phyloP scores from a whole-genome alignment of 92 coral and sea anemone genomes.

The Palythoa grandis region DNA sequence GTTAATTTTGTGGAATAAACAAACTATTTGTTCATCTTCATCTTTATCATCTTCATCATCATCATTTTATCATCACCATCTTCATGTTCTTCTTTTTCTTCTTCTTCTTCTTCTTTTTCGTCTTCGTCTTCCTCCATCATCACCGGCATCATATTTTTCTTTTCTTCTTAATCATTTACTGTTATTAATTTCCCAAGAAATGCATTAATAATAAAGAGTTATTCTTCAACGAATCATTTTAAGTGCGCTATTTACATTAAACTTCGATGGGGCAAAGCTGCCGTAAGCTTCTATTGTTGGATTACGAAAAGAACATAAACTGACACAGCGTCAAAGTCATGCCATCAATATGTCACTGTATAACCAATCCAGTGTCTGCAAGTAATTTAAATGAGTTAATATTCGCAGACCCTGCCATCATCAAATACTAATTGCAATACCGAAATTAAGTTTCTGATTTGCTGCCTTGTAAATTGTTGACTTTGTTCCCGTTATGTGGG shows the following conservation, averaged over 20 bases:
- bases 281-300: neutral
- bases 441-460: neutral
- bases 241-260: neutral
- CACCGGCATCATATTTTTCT: no score
- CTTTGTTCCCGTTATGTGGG: neutral
- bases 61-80: no score
- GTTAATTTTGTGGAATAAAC: no score
- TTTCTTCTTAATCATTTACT: no score
- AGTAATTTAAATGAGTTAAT: neutral
- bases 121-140: no score
- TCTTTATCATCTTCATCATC: no score
- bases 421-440: neutral
- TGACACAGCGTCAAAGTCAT: neutral
- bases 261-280: slow-evolving; percentile 7
- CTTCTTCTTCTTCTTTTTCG: no score
- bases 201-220: no score
- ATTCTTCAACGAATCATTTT: neutral
- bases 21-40: no score
- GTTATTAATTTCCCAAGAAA: no score
- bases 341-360: neutral
- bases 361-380: neutral
- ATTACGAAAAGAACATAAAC: slow-evolving; percentile 17
- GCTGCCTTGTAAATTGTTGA: neutral
- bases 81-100: no score
- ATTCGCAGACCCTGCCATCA: neutral